phyloP scores from a whole-genome alignment of 1,140 invertebrate species.

The Plodia interpunctella region DNA sequence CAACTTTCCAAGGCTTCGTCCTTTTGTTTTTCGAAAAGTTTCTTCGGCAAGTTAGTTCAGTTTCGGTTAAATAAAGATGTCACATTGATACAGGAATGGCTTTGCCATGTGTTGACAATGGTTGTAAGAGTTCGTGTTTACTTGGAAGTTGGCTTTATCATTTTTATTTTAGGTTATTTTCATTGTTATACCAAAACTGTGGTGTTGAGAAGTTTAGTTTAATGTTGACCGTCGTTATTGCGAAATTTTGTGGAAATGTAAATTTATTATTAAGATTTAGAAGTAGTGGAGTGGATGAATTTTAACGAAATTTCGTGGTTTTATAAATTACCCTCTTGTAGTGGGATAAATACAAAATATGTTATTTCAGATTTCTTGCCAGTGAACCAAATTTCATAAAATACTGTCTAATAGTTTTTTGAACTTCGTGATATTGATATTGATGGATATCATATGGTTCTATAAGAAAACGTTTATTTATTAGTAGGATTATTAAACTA shows the following conservation, averaged over 20 bases:
- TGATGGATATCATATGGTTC: too few species aligned
- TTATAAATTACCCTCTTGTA: too few species aligned
- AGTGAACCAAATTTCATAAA: too few species aligned
- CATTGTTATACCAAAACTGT: not conserved
- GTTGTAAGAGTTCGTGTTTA: slow-evolving; percentile 1
- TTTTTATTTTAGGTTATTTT: not conserved
- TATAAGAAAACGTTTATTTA: too few species aligned
- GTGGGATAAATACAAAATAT: too few species aligned
- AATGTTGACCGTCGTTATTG: not conserved
- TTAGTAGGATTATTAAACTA: too few species aligned
- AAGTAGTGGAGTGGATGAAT: not conserved
- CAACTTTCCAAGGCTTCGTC: not conserved
- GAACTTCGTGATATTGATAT: too few species aligned
- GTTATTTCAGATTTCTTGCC: too few species aligned
- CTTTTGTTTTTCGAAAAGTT: not conserved
- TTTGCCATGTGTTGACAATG: not conserved
- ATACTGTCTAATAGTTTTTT: too few species aligned
- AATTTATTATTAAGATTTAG: too few species aligned
- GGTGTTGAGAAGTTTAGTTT: too few species aligned
- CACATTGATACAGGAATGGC: not conserved
- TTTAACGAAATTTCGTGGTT: not conserved
- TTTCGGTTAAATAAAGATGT: not conserved
- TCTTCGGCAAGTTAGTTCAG: not conserved
- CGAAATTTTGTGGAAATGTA: not conserved
- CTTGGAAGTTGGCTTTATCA: not conserved